Conservation (phyloP, 1,140 invertebrate genomes). For the Cotesia typhae region DNA sequence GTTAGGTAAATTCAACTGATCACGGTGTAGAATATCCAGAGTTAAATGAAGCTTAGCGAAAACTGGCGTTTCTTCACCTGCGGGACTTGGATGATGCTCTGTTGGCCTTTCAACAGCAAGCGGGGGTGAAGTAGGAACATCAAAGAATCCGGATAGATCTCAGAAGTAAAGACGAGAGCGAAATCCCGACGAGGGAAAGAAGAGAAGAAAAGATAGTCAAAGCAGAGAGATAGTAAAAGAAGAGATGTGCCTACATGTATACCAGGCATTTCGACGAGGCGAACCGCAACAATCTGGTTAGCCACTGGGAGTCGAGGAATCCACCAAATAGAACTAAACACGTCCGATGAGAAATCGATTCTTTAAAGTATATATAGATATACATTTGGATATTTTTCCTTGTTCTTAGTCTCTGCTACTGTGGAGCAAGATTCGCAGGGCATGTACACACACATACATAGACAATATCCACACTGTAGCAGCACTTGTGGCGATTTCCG, state of each 20-base stretch:
- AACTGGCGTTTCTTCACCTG: conserved; percentile 56
- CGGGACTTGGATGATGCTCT: conserved; percentile 56
- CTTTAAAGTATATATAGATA: not conserved
- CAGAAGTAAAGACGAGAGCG: conserved; percentile 27
- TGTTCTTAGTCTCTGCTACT: no score
- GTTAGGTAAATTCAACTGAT: conserved; percentile 36
- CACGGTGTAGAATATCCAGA: conserved; percentile 53
- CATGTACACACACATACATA: not conserved
- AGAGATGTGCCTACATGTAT: not conserved
- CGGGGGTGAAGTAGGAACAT: conserved; percentile 57
- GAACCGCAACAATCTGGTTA: conserved; percentile 42
- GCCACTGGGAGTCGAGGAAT: conserved; percentile 29
- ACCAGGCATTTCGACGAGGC: conserved; percentile 22
- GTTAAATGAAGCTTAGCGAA: conserved; percentile 60
- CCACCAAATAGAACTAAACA: conserved; percentile 5
- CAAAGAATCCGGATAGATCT: conserved; percentile 54
- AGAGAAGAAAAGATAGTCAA: not conserved
- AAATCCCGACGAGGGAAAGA: conserved; percentile 12
- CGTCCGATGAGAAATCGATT: conserved; percentile 18
- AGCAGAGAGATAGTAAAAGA: not conserved
- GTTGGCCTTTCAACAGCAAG: conserved; percentile 56
- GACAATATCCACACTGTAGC: not conserved
- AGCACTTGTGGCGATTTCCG: conserved; percentile 28
- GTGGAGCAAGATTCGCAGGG: no score
- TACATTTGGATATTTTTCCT: not conserved